A percentile compares a stretch with the other conserved stretches of the same genome.
These are phyloP conservation scores for Crypturellus undulatus DNA, from an alignment of 2,113 vertebrate species.

Conservation along the genomic window DNA sequence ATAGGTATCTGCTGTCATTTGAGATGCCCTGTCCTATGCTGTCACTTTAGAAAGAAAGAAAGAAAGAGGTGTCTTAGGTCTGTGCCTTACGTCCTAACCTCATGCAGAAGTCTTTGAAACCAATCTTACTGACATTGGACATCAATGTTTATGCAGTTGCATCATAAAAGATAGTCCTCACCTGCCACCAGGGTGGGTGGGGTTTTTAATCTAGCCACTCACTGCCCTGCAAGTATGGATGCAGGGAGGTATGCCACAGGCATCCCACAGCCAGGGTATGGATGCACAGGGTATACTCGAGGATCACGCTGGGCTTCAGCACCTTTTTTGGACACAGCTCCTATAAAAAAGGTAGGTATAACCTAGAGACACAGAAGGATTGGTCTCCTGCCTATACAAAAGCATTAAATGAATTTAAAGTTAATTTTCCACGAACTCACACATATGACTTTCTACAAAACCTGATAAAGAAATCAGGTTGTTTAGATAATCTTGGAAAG, in stretches of 20 bases:
- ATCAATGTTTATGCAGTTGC: background rate
- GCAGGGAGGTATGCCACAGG: background rate
- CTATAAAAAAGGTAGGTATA: background rate
- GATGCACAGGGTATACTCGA: background rate
- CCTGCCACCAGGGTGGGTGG: background rate
- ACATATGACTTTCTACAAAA: background rate
- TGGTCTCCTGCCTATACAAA: background rate
- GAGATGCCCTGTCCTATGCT: background rate
- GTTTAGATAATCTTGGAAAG: background rate
- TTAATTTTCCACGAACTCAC: background rate
- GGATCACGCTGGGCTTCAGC: background rate
- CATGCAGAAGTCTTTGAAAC: background rate
- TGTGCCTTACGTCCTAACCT: background rate
- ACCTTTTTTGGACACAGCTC: background rate
- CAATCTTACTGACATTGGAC: background rate
- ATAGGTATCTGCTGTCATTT: background rate
- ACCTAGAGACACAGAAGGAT: background rate
- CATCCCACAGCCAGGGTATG: no score
- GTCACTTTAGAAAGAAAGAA: background rate
- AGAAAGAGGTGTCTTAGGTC: background rate
- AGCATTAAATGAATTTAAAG: background rate
- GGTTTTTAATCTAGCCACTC: background rate
- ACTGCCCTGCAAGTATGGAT: background rate
- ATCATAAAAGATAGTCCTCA: background rate
- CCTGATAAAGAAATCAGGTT: background rate